Conservation (phyloP, 2,113 vertebrate species). For the Orycteropus afer region DNA sequence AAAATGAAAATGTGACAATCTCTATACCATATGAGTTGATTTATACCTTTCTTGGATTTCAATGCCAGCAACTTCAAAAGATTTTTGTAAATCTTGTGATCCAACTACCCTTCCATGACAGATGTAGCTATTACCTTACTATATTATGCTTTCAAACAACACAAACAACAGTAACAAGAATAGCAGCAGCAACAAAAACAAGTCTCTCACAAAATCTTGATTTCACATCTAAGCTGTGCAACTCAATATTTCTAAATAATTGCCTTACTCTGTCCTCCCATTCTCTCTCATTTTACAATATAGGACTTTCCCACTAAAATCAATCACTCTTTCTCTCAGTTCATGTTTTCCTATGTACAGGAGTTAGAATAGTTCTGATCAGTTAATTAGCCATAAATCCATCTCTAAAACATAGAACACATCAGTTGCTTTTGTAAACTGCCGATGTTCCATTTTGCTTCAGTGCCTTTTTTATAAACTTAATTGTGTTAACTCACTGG, state of each 20-base stretch:
- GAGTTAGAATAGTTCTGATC: constrained; percentile 69
- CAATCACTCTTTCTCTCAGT: constrained; percentile 71
- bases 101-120: constrained; percentile 87
- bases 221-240: background rate
- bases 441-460: constrained; percentile 73
- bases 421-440: constrained; percentile 51
- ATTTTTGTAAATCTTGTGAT: constrained; percentile 88
- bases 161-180: background rate
- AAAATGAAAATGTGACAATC: background rate
- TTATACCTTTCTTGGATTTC: constrained; percentile 91
- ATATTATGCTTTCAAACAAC: background rate
- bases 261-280: background rate
- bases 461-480: constrained; percentile 78
- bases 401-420: constrained; percentile 67
- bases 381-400: constrained; percentile 75
- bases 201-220: constrained; percentile 40
- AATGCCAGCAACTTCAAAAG: constrained; percentile 86
- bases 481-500: constrained; percentile 67
- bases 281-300: constrained; percentile 54
- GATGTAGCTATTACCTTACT: constrained; percentile 36
- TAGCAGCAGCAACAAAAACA: constrained; percentile 13
- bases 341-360: constrained; percentile 69
- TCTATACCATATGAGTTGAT: constrained; percentile 9
- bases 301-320: constrained; percentile 72
- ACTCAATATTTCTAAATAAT: constrained; percentile 34